Evolutionary conservation across 2,888 invertebrate genomes (phyloP), one percentile per base, ranked within the genome.

Genomic region (Nemapogon koenigi): DNA sequence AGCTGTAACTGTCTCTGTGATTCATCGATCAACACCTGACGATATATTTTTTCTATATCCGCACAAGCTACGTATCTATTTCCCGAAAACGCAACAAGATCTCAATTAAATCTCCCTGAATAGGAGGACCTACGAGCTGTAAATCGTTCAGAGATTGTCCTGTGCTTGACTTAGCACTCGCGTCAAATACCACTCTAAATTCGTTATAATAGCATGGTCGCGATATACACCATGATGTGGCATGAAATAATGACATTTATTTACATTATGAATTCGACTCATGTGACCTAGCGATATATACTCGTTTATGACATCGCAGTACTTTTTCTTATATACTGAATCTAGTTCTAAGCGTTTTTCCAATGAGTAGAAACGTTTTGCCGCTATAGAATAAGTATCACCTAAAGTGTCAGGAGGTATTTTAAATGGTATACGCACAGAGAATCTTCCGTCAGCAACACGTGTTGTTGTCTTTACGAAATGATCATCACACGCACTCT

Each of bases 401-500:
- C 47, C 46, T n/a, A 47, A 36, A n/a, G 30, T 22, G 16, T 43
- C 44, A 31, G 41, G 16, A 17, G 46, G 26, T 16, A 44, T 38
- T 4, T 14, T 27, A 6, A 46, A 36, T 4, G 49, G 49, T 7
- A 49, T 46, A 11, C 42, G 41, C 4, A 49, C 47, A 6, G 25
- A 41, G 39, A 45, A 49, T 11, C 47, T 37, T 16, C 46, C 48
- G n/a, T 35, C 36, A 14, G 37, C 28, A 10, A 37, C 32, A 13
- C 45, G 46, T 17, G 25, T 28, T 2, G 49, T 48, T 3, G 43
- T 44, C 22, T 41, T 16, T 1, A 13, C 30, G 28, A 46, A 49
- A 10, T 41, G 15, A 1, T 41, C 26, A 38, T 48, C 48, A 27
- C 46, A 48, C 18, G 32, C 10, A 31, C 18, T n/a, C n/a, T n/a